A percentile compares a stretch with the other conserved stretches of the same genome.
phyloP scores from a whole-genome alignment of 1,140 invertebrate genomes.

The Apis cerana region DNA sequence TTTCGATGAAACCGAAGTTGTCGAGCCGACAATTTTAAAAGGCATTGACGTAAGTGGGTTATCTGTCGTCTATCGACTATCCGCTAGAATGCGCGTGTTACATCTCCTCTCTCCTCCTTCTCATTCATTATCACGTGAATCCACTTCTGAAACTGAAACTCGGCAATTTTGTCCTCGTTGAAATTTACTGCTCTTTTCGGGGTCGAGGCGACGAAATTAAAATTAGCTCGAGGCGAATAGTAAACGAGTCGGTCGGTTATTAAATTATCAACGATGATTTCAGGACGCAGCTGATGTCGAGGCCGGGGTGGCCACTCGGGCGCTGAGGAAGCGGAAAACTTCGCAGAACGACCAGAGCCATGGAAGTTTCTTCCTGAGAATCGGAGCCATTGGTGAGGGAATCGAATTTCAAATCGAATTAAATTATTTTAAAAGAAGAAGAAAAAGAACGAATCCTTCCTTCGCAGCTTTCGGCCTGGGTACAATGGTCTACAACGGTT shows the following conservation, averaged over 20 bases:
- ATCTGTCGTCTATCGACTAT: conserved; percentile 16
- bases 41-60: conserved; percentile 47
- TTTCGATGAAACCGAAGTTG: neutral
- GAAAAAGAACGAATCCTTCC: fast-evolving
- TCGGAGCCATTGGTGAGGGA: conserved; percentile 94
- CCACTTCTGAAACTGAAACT: conserved; percentile 8
- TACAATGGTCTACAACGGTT: conserved; percentile 98
- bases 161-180: conserved; percentile 13
- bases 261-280: neutral
- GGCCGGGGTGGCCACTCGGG: conserved; percentile 85
- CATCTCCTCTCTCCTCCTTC: neutral
- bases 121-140: conserved; percentile 18
- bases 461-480: conserved; percentile 94
- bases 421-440: neutral
- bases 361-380: conserved; percentile 97
- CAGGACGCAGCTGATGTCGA: conserved; percentile 85
- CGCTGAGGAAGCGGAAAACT: conserved; percentile 91
- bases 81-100: neutral
- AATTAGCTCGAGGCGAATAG: neutral
- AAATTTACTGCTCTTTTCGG: neutral
- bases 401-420: neutral
- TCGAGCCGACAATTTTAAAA: conserved; percentile 30
- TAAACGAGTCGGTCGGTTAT: no score
- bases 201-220: neutral
- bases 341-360: conserved; percentile 96